Evolutionary conservation across 2,888 invertebrate genomes (phyloP), one percentile per base, ranked within the genome.

Genomic region (Drosophila pegasa): DNA sequence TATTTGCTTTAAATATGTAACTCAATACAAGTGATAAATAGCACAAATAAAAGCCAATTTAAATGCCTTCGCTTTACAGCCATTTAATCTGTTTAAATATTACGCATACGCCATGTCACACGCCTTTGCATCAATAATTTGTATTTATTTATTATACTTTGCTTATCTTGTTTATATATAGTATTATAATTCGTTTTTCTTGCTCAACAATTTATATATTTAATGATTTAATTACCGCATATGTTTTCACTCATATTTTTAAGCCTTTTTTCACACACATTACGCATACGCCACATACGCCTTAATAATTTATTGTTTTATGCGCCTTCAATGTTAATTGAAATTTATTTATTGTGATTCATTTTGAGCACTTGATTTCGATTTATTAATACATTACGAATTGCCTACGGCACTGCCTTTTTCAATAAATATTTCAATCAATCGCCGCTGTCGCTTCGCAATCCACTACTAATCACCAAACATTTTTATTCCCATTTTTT

Each of bases 381-480:
- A 20, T 41, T 35, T 35, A 22, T 50, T 20, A 20, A 20, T 48
- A 10, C 31, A 33, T 14, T 10, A 22, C 29, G 40, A 25, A 10
- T 27, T n/a, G 16, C 20, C 4, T 25, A 16, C 12, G 12, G 10
- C 25, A 10, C 43, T 2, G 43, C 9, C 2, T 38, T 55, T 57
- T 61, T 35, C 22, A 68, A 72, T 61, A 38, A 58, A 35, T 55
- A 75, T 57, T 40, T 12, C 52, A 63, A 60, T 71, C 67, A 67
- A 20, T 60, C 55, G 45, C 25, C 9, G 38, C 12, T 20, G 50
- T 51, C 50, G 18, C 18, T 52, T 22, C 29, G 20, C 41, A 58
- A 59, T 69, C 41, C 69, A 14, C 16, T 41, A 61, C 60, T 63
- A 71, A 76, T 63, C 67, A 29, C 16, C n/a, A n/a, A n/a, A n/a